These are phyloP conservation scores for Tetranychus cinnabarinus DNA, from an alignment of 1,140 invertebrate genomes.

Conservation along the genomic window DNA sequence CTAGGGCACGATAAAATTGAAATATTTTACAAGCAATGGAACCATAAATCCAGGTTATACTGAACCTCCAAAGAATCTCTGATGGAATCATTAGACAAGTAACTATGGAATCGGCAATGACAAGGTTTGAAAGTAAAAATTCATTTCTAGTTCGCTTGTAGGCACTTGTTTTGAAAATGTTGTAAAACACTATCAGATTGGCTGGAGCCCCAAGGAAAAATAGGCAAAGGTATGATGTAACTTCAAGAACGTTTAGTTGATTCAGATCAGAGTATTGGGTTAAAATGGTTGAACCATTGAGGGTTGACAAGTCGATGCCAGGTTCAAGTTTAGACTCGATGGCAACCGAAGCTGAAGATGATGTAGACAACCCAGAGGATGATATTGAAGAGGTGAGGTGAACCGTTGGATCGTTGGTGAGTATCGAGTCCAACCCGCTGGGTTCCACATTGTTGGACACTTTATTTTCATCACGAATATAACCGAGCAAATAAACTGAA, in stretches of 20 bases:
- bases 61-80: slow-evolving; percentile 39
- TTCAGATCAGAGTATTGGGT: neutral
- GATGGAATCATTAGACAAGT: neutral
- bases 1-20: slow-evolving; percentile 44
- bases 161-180: neutral
- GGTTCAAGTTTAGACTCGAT: too few species aligned
- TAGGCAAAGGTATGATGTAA: neutral
- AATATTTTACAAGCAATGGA: slow-evolving; percentile 45
- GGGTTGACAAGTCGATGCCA: too few species aligned
- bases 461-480: too few species aligned
- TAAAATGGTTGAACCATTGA: neutral
- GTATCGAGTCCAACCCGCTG: too few species aligned
- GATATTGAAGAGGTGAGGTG: too few species aligned
- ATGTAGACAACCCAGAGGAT: too few species aligned
- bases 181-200: neutral
- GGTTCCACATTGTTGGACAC: too few species aligned
- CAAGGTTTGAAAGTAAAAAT: neutral
- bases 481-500: too few species aligned
- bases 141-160: neutral
- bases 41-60: slow-evolving; percentile 45
- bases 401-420: too few species aligned
- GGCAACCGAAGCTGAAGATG: too few species aligned
- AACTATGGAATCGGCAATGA: neutral
- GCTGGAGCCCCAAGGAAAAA: neutral
- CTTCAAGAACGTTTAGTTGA: neutral